These are phyloP conservation scores for Apaloderma vittatum DNA, from an alignment of 2,113 vertebrate genomes.

Conservation along the genomic window DNA sequence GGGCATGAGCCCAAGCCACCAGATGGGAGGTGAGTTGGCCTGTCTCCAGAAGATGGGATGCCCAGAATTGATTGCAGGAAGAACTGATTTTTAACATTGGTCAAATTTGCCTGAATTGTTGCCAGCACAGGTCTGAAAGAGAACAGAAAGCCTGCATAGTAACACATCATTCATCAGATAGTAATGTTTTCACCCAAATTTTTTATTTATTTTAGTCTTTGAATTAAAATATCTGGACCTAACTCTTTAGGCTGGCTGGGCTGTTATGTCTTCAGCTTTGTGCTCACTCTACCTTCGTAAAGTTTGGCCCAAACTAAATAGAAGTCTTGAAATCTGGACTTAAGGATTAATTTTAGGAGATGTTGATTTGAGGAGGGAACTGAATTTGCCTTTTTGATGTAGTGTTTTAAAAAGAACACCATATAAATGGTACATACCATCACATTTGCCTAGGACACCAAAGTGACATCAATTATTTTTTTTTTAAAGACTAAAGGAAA, in stretches of 20 bases:
- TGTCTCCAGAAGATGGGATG: not conserved
- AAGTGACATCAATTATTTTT: fast-evolving
- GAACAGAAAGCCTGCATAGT: not conserved
- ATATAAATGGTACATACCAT: not conserved
- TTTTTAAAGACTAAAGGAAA: not conserved
- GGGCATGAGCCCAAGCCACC: not conserved
- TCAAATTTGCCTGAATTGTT: not conserved
- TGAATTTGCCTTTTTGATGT: not conserved
- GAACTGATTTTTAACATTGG: not conserved
- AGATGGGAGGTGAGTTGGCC: not conserved
- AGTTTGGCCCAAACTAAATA: not conserved
- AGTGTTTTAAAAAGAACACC: not conserved
- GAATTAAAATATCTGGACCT: not conserved
- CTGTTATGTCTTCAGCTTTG: not conserved
- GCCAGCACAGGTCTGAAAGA: not conserved
- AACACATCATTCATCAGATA: not conserved
- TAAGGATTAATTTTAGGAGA: not conserved
- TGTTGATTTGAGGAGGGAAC: not conserved
- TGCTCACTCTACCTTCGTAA: not conserved
- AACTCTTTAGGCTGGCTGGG: not conserved
- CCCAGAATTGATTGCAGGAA: not conserved
- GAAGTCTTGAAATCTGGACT: not conserved
- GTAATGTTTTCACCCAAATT: not conserved
- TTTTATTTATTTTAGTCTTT: not conserved
- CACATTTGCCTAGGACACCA: not conserved